phyloP scores from a whole-genome alignment of 2,888 invertebrate genomes.

The Sinodicranocentrus sp. region DNA sequence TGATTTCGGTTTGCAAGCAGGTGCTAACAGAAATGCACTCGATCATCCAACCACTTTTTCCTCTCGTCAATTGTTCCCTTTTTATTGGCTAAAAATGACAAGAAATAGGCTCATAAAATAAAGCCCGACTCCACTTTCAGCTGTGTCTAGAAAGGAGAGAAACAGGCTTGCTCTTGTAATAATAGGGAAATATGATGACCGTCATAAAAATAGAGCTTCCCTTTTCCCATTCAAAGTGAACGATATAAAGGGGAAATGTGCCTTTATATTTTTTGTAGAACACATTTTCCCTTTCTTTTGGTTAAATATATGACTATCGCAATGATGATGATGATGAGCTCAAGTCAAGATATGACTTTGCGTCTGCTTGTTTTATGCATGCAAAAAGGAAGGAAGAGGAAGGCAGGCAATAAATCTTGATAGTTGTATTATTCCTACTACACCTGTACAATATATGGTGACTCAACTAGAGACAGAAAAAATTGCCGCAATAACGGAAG shows the following conservation, averaged over 20 bases:
- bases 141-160: too few relatives aligned
- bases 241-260: not conserved
- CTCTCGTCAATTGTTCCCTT: constrained; percentile 41
- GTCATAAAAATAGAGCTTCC: constrained; percentile 42
- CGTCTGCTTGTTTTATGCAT: constrained; percentile 17
- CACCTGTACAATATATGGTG: constrained; percentile 6
- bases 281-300: too few relatives aligned
- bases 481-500: too few relatives aligned
- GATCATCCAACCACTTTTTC: not conserved
- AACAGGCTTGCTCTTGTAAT: not conserved
- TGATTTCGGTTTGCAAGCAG: not conserved
- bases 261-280: not conserved
- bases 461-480: too few relatives aligned
- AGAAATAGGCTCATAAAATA: constrained; percentile 54
- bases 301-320: too few relatives aligned
- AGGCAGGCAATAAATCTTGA: constrained; percentile 68
- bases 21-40: not conserved
- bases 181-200: constrained; percentile 67
- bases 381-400: constrained; percentile 36
- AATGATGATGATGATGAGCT: constrained; percentile 4
- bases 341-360: not conserved
- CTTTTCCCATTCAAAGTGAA: not conserved
- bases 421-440: constrained; percentile 32
- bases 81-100: constrained; percentile 63
- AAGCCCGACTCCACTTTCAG: not conserved